These are phyloP conservation scores for Podotricha telesiphe DNA, from an alignment of 2,888 invertebrate species.

Conservation along the genomic window DNA sequence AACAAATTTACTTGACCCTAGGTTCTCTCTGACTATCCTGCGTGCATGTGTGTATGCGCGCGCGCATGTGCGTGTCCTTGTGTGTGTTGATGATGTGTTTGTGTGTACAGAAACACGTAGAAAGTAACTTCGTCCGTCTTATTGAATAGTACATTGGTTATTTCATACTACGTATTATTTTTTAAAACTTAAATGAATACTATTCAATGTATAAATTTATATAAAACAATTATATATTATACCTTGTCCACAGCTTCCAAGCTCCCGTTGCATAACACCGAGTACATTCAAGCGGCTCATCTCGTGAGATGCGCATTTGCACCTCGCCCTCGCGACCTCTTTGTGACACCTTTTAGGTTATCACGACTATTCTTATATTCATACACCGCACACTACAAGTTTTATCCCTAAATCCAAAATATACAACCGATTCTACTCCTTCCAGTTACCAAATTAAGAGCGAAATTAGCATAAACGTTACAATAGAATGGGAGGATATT, in stretches of 20 bases:
- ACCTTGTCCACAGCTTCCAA: conserved; percentile 26
- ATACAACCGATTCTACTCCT: conserved; percentile 15
- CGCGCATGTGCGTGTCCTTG: too few relatives aligned
- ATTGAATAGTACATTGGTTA: too few relatives aligned
- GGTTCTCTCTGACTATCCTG: too few relatives aligned
- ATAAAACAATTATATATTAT: not conserved
- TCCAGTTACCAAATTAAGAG: not conserved
- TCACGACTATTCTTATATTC: conserved; percentile 49
- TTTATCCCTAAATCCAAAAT: not conserved
- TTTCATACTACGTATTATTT: too few relatives aligned
- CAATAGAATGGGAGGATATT: conserved; percentile 26
- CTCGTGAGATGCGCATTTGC: conserved; percentile 66
- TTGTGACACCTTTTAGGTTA: conserved; percentile 59
- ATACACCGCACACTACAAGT: conserved; percentile 36
- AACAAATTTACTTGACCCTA: too few relatives aligned
- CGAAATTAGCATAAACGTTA: not conserved
- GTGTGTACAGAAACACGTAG: too few relatives aligned
- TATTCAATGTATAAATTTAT: too few relatives aligned
- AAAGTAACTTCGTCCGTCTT: too few relatives aligned
- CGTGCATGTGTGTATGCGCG: too few relatives aligned
- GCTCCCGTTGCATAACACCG: conserved; percentile 33
- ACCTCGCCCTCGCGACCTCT: conserved; percentile 55
- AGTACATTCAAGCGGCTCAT: conserved; percentile 51
- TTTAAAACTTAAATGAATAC: too few relatives aligned
- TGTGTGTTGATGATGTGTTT: too few relatives aligned